Conservation (phyloP, 1,140 invertebrate species). For the Ips nitidus region DNA sequence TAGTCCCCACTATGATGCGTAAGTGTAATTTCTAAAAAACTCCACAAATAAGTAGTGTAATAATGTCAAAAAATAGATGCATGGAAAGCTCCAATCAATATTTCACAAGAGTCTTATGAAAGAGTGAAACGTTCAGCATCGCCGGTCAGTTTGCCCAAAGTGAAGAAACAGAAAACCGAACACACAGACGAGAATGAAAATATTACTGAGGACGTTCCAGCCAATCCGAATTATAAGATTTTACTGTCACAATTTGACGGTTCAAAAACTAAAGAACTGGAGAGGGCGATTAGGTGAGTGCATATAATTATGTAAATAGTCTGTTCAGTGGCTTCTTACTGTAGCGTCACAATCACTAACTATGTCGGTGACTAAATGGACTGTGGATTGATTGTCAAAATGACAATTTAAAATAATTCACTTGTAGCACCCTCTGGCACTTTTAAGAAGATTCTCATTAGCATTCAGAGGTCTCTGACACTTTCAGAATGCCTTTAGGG, state of each 20-base stretch:
- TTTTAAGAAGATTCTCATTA: too few species aligned
- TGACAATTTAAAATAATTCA: not conserved
- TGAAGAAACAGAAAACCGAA: slow-evolving; percentile 52
- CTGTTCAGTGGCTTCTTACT: too few species aligned
- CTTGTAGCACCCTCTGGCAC: too few species aligned
- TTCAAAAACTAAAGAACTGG: slow-evolving; percentile 32
- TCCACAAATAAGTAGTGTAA: not conserved
- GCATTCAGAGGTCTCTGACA: too few species aligned
- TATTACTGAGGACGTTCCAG: slow-evolving; percentile 44
- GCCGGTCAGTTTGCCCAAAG: slow-evolving; percentile 54
- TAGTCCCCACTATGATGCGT: slow-evolving; percentile 91
- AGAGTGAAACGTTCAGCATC: slow-evolving; percentile 67
- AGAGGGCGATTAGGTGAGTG: slow-evolving; percentile 54
- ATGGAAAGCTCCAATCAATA: slow-evolving; percentile 89
- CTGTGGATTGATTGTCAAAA: not conserved
- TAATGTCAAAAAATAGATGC: slow-evolving; percentile 61
- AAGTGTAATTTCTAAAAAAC: slow-evolving; percentile 51
- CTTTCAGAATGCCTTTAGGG: too few species aligned
- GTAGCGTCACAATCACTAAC: too few species aligned
- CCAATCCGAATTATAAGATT: slow-evolving; percentile 57
- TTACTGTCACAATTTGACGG: slow-evolving; percentile 55
- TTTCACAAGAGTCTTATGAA: slow-evolving; percentile 83
- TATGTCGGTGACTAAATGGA: too few species aligned
- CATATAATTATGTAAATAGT: not conserved
- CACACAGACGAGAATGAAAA: slow-evolving; percentile 45